Percentiles rank a stretch among this genome's conserved stretches.
These are phyloP conservation scores for Amblyopsis rosae DNA, from an alignment of 2,113 vertebrate species.

Conservation along the genomic window DNA sequence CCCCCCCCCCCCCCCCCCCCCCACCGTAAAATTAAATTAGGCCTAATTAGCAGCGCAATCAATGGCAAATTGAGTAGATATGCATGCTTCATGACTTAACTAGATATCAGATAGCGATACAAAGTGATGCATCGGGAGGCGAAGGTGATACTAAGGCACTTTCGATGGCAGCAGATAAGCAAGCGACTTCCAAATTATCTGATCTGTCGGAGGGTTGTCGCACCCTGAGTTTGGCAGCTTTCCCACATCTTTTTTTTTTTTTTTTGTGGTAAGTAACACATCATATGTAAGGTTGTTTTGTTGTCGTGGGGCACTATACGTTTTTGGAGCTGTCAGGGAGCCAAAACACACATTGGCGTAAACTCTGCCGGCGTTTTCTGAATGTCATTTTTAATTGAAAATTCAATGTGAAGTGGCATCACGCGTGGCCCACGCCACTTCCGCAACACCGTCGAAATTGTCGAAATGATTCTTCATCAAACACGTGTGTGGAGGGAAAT, in stretches of 20 bases:
- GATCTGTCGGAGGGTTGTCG: constrained; percentile 44
- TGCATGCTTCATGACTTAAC: constrained; percentile 65
- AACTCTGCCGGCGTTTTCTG: constrained; percentile 26
- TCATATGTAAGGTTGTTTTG: constrained; percentile 49
- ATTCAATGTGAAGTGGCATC: constrained; percentile 59
- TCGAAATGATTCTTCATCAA: constrained; percentile 43
- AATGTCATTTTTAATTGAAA: constrained; percentile 65
- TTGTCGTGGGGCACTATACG: constrained; percentile 43
- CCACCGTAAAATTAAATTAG: constrained; percentile 62
- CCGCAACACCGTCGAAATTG: constrained; percentile 21
- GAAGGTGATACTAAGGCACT: constrained; percentile 53
- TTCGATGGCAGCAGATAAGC: constrained; percentile 47
- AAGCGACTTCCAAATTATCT: constrained; percentile 55
- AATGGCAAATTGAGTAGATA: constrained; percentile 69
- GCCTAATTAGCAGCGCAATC: constrained; percentile 64
- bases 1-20: too few species aligned
- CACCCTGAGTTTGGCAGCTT: constrained; percentile 53
- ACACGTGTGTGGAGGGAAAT: not conserved
- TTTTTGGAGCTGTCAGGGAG: constrained; percentile 54
- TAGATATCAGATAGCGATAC: constrained; percentile 52
- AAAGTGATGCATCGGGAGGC: constrained; percentile 39
- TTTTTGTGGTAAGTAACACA: constrained; percentile 44
- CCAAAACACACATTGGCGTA: constrained; percentile 50
- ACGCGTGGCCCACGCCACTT: constrained; percentile 34
- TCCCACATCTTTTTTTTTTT: constrained; percentile 50